phyloP scores from a whole-genome alignment of 2,888 invertebrate genomes.

The Microplitis manilae region DNA sequence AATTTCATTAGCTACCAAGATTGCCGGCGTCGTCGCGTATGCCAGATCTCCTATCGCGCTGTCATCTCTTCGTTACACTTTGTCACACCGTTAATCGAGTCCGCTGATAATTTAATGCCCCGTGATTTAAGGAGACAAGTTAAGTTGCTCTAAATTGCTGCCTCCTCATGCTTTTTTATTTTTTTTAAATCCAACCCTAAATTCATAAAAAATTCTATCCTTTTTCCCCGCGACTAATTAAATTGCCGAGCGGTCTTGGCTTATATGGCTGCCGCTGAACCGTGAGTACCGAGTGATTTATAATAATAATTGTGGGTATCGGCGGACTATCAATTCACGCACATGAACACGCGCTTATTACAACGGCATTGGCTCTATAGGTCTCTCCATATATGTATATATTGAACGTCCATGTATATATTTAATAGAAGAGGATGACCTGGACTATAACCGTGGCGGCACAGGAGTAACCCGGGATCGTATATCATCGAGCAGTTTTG shows the following conservation, averaged over 20 bases:
- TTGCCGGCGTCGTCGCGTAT: constrained; percentile 50
- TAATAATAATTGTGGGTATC: constrained; percentile 35
- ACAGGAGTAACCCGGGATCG: constrained; percentile 54
- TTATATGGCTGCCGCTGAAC: constrained; percentile 6
- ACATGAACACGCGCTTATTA: constrained; percentile 49
- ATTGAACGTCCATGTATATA: background rate
- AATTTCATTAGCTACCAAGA: constrained; percentile 66
- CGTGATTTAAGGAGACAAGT: no score
- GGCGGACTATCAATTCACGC: constrained; percentile 31
- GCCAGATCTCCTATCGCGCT: constrained; percentile 23
- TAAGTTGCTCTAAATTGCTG: no score
- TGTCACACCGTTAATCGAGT: constrained; percentile 2
- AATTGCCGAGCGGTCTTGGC: background rate
- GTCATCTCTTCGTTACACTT: background rate
- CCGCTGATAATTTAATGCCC: no score
- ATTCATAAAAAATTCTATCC: no score
- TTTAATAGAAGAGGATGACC: constrained; percentile 27
- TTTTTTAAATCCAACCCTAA: no score
- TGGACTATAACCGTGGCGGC: constrained; percentile 15
- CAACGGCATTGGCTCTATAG: constrained; percentile 23
- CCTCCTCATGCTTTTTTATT: no score
- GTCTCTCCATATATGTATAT: no score
- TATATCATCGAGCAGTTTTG: constrained; percentile 65
- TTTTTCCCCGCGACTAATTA: background rate
- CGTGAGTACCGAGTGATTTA: constrained; percentile 27